A percentile compares a stretch with the other conserved stretches of the same genome.
phyloP scores from a whole-genome alignment of 2,888 invertebrate species.

The Mechanitis mazaeus region DNA sequence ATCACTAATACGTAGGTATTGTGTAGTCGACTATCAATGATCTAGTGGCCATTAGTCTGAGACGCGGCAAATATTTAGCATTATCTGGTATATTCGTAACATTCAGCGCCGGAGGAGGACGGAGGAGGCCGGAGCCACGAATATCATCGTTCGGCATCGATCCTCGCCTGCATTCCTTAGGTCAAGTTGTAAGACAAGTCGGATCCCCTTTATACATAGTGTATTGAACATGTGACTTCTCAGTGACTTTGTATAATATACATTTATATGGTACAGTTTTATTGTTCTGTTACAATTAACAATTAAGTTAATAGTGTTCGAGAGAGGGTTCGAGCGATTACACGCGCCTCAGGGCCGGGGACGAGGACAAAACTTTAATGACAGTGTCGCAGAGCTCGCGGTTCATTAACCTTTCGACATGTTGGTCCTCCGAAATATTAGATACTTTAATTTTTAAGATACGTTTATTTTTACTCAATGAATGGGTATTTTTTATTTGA shows the following conservation, averaged over 20 bases:
- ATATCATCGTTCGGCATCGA: constrained; percentile 42
- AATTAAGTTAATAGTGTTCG: constrained; percentile 53
- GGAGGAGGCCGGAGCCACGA: constrained; percentile 19
- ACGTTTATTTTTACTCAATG: no score
- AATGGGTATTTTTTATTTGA: no score
- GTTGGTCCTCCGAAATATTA: not conserved
- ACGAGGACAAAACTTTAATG: constrained; percentile 61
- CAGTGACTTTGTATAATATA: not conserved
- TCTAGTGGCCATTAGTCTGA: not conserved
- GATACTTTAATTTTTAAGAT: no score
- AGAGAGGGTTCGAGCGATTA: constrained; percentile 45
- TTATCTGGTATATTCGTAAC: constrained; percentile 8
- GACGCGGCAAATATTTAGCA: not conserved
- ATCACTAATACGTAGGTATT: not conserved
- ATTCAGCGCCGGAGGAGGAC: constrained; percentile 10
- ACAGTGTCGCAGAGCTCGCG: constrained; percentile 44
- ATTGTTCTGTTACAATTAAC: constrained; percentile 34
- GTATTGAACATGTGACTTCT: no score
- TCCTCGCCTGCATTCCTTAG: constrained; percentile 53
- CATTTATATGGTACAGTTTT: constrained; percentile 10
- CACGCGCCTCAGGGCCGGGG: constrained; percentile 46
- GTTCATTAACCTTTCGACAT: constrained; percentile 41
- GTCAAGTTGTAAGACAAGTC: constrained; percentile 43
- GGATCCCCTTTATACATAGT: constrained; percentile 31
- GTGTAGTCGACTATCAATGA: not conserved